phyloP scores from a whole-genome alignment of 2,113 vertebrate genomes.

The rabbit (Oryctolagus cuniculus) region DNA sequence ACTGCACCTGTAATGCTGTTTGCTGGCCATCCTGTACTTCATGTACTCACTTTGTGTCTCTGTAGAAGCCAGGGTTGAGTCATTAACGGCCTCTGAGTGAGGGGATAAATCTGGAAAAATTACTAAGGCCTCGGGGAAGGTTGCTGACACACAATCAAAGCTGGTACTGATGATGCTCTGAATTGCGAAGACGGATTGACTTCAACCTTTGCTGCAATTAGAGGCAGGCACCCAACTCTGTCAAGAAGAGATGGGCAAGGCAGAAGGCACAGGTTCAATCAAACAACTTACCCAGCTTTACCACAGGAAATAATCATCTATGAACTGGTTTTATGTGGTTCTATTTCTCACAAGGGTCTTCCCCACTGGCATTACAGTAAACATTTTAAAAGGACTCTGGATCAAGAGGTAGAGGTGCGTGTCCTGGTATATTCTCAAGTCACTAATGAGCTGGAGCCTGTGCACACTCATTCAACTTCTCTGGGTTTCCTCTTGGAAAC shows the following conservation, averaged over 20 bases:
- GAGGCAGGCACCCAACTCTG: neutral
- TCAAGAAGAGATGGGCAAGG: neutral
- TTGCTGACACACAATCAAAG: constrained; percentile 56
- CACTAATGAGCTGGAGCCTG: neutral
- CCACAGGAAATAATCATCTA: constrained; percentile 33
- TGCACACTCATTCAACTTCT: neutral
- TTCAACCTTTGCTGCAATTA: constrained; percentile 49
- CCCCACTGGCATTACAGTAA: neutral
- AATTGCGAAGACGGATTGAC: constrained; percentile 34
- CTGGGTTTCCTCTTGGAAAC: constrained; percentile 32
- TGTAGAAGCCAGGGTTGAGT: constrained; percentile 42
- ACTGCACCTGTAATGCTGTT: constrained; percentile 49
- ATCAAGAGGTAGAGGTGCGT: constrained; percentile 11
- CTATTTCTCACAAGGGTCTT: neutral
- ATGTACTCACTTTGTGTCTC: too few species aligned
- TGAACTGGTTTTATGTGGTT: constrained; percentile 18
- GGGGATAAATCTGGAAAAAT: constrained; percentile 78
- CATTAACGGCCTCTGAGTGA: neutral
- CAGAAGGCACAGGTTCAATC: neutral
- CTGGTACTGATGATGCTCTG: constrained; percentile 32
- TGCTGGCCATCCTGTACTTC: too few species aligned
- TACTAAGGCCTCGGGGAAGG: constrained; percentile 62
- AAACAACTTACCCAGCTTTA: neutral
- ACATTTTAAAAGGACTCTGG: constrained; percentile 22
- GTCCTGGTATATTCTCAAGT: neutral